Conservation (phyloP, 2,888 invertebrate genomes). For the Dilophus febrilis region DNA sequence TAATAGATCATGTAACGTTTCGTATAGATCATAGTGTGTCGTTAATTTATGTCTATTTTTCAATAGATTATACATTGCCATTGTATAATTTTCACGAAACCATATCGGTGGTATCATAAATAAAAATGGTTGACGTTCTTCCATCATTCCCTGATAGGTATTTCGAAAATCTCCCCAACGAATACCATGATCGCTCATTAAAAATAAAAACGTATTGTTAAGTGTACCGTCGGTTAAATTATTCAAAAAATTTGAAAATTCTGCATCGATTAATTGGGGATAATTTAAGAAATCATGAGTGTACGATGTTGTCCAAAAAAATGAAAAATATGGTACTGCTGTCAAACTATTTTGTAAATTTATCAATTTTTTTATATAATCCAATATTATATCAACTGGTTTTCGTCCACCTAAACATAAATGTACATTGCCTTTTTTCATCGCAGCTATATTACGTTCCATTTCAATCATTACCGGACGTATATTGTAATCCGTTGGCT, state of each 20-base stretch:
- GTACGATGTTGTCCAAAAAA: conserved; percentile 69
- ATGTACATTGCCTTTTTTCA: conserved; percentile 40
- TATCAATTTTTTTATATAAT: conserved; percentile 50
- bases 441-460: conserved; percentile 48
- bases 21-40: conserved; percentile 70
- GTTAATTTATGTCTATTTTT: conserved; percentile 54
- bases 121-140: conserved; percentile 73
- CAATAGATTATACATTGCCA: conserved; percentile 44
- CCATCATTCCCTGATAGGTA: conserved; percentile 72
- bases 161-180: conserved; percentile 65
- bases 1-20: conserved; percentile 54
- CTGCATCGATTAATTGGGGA: conserved; percentile 53
- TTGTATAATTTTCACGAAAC: conserved; percentile 44
- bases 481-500: conserved; percentile 74
- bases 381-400: conserved; percentile 51
- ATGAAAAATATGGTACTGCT: conserved; percentile 51
- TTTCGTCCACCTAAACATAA: conserved; percentile 54
- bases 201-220: conserved; percentile 47
- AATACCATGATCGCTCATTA: conserved; percentile 82
- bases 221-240: conserved; percentile 32
- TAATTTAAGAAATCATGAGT: conserved; percentile 74
- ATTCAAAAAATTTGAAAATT: conserved; percentile 40
- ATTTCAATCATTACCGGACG: conserved; percentile 54
- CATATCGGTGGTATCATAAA: conserved; percentile 54
- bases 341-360: conserved; percentile 33